phyloP scores from a whole-genome alignment of 2,797 vertebrate species.

The Syngnathus acus region DNA sequence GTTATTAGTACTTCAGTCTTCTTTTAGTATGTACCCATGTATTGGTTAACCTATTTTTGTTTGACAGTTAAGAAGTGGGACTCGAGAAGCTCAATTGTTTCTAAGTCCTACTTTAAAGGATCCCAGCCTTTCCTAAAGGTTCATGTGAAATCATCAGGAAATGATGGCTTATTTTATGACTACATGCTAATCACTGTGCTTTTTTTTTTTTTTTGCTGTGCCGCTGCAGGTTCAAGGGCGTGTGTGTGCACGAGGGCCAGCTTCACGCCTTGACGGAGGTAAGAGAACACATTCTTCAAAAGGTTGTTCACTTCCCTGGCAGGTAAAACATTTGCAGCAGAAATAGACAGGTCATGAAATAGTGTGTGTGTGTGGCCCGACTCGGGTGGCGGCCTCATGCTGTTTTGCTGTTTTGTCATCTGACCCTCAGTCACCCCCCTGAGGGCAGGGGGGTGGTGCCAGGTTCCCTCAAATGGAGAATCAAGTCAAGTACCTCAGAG shows the following conservation, averaged over 20 bases:
- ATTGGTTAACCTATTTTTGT: background rate
- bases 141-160: background rate
- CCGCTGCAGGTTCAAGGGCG: conserved; percentile 88
- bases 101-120: background rate
- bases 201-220: background rate
- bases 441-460: conserved; percentile 3
- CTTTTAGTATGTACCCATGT: background rate
- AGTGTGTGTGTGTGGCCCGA: conserved; percentile 13
- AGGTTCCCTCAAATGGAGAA: background rate
- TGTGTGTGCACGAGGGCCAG: conserved; percentile 96
- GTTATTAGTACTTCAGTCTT: background rate
- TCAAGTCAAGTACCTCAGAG: background rate
- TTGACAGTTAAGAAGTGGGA: background rate
- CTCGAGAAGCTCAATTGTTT: background rate
- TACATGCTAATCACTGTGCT: background rate
- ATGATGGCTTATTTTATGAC: background rate
- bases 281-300: conserved; percentile 48
- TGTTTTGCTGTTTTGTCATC: conserved; percentile 55
- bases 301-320: background rate
- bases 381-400: conserved; percentile 22
- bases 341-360: conserved; percentile 2
- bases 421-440: conserved; percentile 44
- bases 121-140: too few species aligned
- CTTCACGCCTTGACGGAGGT: conserved; percentile 97
- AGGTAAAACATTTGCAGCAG: conserved; percentile 1